Conservation (phyloP, 2,797 vertebrate species). For the Mergus octosetaceus region DNA sequence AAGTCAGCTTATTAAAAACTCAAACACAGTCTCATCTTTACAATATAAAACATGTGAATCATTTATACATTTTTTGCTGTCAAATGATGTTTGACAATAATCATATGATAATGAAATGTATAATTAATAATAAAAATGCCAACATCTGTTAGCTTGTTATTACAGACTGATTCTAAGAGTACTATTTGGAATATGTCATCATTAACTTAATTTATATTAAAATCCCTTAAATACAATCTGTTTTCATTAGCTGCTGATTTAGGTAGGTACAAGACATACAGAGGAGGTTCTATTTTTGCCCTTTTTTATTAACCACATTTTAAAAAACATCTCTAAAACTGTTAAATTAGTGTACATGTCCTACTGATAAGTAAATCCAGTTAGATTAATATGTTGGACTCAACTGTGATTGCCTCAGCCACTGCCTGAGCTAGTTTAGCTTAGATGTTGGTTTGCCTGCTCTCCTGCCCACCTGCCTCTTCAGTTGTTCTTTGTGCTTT, state of each 20-base stretch:
- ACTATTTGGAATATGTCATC: slow-evolving; percentile 80
- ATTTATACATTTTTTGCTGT: slow-evolving; percentile 74
- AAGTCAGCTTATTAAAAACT: slow-evolving; percentile 68
- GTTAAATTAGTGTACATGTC: slow-evolving; percentile 37
- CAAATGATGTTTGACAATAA: slow-evolving; percentile 83
- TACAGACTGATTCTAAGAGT: slow-evolving; percentile 78
- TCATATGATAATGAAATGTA: slow-evolving; percentile 85
- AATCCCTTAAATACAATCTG: slow-evolving; percentile 82
- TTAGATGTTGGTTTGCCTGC: background rate
- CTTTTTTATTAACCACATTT: slow-evolving; percentile 63
- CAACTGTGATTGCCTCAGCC: slow-evolving; percentile 8
- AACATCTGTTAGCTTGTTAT: slow-evolving; percentile 84
- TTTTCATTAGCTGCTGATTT: slow-evolving; percentile 81
- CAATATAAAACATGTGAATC: slow-evolving; percentile 73
- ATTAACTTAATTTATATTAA: slow-evolving; percentile 85
- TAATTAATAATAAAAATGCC: slow-evolving; percentile 86
- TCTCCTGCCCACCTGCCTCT: background rate
- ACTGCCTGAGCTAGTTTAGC: background rate
- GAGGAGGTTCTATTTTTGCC: slow-evolving; percentile 55
- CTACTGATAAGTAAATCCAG: slow-evolving; percentile 50
- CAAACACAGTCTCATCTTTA: slow-evolving; percentile 53
- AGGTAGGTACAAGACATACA: slow-evolving; percentile 61
- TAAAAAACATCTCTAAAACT: slow-evolving; percentile 57
- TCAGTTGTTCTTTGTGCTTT: background rate
- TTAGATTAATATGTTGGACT: background rate